Evolutionary conservation across 2,888 invertebrate species (phyloP).

Genomic region (Pollenia labialis): DNA sequence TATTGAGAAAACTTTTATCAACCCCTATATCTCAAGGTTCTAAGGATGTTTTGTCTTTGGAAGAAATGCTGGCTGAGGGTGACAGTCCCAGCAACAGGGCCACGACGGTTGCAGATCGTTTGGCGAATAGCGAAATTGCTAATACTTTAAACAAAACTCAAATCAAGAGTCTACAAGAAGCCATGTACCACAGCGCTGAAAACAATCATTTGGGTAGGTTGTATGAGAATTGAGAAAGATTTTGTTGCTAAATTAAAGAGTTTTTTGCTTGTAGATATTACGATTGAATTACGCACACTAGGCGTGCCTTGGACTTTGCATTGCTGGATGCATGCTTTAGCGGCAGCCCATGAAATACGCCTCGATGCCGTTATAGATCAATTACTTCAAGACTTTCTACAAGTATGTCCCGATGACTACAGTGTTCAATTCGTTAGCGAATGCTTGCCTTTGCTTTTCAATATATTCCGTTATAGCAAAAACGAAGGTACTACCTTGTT

Average conservation of each 20-base stretch:
- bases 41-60: constrained; percentile 92
- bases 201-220: constrained; percentile 91
- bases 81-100: constrained; percentile 82
- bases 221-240: not conserved
- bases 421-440: constrained; percentile 95
- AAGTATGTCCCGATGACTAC: constrained; percentile 95
- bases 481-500: constrained; percentile 95
- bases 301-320: constrained; percentile 96
- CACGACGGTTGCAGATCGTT: constrained; percentile 78
- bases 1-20: constrained; percentile 91
- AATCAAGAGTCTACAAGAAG: constrained; percentile 93
- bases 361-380: constrained; percentile 94
- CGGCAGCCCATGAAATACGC: constrained; percentile 93
- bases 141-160: constrained; percentile 90
- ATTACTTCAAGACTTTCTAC: constrained; percentile 93
- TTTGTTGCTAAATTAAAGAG: not conserved
- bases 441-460: constrained; percentile 94
- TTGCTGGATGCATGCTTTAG: constrained; percentile 95
- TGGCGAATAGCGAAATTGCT: constrained; percentile 60
- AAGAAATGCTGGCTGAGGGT: constrained; percentile 95
- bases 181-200: constrained; percentile 97
- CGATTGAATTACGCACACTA: constrained; percentile 92
- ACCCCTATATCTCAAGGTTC: constrained; percentile 88
- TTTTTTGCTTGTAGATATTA: constrained; percentile 87
- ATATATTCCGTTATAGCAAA: constrained; percentile 95